These are phyloP conservation scores for Hippocampus zosterae DNA, from an alignment of 2,113 vertebrate genomes.

Conservation along the genomic window DNA sequence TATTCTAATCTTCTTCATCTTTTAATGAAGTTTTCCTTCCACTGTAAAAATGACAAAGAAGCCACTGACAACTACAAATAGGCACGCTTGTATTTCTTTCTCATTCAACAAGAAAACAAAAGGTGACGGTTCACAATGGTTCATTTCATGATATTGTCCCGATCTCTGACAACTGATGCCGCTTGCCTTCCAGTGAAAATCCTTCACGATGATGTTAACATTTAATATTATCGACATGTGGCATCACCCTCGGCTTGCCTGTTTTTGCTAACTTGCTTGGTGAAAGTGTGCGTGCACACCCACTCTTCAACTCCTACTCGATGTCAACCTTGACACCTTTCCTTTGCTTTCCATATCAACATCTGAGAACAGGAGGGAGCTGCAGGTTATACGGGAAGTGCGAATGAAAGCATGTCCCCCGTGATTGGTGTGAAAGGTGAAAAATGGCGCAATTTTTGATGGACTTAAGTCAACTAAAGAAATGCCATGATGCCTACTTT, in stretches of 20 bases:
- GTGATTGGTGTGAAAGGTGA: not conserved
- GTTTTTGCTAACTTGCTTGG: slow-evolving; percentile 12
- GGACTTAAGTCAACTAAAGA: not conserved
- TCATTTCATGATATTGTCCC: not conserved
- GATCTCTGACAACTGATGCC: not conserved
- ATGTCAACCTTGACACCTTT: slow-evolving; percentile 38
- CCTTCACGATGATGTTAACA: not conserved
- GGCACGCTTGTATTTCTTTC: slow-evolving; percentile 14
- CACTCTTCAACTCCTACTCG: slow-evolving; percentile 46
- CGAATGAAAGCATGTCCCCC: not conserved
- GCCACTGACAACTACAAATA: slow-evolving; percentile 23
- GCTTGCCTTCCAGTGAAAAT: not conserved
- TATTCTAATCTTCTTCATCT: slow-evolving; percentile 52
- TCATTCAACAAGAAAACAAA: slow-evolving; percentile 12
- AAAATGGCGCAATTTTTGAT: not conserved
- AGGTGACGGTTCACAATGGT: not conserved
- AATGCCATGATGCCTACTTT: not conserved
- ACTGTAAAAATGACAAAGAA: slow-evolving; percentile 50
- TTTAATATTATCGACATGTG: not conserved
- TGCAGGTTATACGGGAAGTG: not conserved
- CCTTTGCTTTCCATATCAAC: slow-evolving; percentile 8
- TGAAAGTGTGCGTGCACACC: slow-evolving; percentile 36
- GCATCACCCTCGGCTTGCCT: not conserved
- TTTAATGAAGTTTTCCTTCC: slow-evolving; percentile 28
- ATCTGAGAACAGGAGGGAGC: not conserved